Evolutionary conservation across 2,113 vertebrate genomes (phyloP).

Genomic region (Anguilla japonica): DNA sequence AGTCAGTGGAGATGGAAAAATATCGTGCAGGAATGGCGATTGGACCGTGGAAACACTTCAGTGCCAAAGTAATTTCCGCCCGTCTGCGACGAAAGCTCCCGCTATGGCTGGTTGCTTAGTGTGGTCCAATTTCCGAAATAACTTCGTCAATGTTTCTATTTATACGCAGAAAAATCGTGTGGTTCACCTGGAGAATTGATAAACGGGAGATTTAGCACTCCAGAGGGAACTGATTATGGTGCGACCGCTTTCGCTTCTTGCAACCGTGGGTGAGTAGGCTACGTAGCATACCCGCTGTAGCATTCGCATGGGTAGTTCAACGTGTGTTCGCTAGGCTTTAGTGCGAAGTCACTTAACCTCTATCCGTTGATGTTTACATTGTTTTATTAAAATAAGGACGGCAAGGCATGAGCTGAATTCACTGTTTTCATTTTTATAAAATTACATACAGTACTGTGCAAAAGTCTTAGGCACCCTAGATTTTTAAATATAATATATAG

Average conservation of each 20-base stretch:
- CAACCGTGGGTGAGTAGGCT: slow-evolving; percentile 6
- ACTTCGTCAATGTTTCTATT: neutral
- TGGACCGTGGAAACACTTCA: neutral
- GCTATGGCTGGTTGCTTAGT: neutral
- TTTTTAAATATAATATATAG: too few relatives aligned
- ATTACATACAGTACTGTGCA: too few relatives aligned
- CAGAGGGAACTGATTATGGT: neutral
- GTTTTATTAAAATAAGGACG: too few relatives aligned
- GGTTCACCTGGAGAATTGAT: neutral
- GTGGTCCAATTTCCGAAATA: neutral
- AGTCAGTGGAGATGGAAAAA: neutral
- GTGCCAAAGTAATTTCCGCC: neutral
- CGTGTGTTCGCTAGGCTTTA: too few relatives aligned
- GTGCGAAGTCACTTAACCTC: too few relatives aligned
- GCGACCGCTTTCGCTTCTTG: neutral
- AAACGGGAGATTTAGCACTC: neutral
- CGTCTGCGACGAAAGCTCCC: neutral
- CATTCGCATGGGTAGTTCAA: too few relatives aligned
- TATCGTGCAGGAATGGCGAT: neutral
- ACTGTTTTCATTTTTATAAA: too few relatives aligned
- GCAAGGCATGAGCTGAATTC: too few relatives aligned
- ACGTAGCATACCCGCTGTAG: too few relatives aligned
- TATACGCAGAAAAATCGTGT: slow-evolving; percentile 20
- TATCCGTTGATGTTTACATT: too few relatives aligned
- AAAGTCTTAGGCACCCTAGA: too few relatives aligned